These are phyloP conservation scores for Andrena trimmerana DNA, from an alignment of 2,888 invertebrate species.

Conservation along the genomic window DNA sequence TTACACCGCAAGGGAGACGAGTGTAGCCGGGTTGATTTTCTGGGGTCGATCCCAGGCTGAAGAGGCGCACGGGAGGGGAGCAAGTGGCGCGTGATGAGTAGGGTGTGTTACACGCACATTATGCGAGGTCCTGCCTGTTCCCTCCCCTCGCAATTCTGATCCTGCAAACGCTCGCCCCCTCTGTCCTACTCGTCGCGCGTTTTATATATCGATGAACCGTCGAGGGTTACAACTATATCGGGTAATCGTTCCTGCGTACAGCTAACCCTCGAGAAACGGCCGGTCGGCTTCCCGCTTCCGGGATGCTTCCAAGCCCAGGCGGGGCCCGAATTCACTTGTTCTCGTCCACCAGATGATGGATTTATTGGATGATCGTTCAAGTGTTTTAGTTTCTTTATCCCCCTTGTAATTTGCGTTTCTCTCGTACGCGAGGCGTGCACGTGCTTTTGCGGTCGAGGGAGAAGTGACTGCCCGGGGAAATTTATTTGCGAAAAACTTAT, in stretches of 20 bases:
- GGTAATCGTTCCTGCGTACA: conserved; percentile 76
- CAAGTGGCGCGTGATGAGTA: conserved; percentile 84
- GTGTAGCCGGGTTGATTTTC: conserved; percentile 69
- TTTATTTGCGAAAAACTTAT: too few relatives aligned
- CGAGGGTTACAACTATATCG: conserved; percentile 78
- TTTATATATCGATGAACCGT: conserved; percentile 69
- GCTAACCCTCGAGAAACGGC: conserved; percentile 51
- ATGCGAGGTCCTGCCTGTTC: conserved; percentile 74
- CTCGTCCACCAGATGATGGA: conserved; percentile 6
- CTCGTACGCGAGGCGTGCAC: not conserved
- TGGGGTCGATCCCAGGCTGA: conserved; percentile 68
- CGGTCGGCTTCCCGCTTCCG: conserved; percentile 64
- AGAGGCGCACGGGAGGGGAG: conserved; percentile 70
- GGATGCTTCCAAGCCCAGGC: conserved; percentile 5
- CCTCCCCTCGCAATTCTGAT: conserved; percentile 60
- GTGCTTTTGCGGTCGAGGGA: conserved; percentile 13
- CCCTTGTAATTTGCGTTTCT: too few relatives aligned
- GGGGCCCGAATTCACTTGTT: conserved; percentile 17
- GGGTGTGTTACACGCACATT: conserved; percentile 83
- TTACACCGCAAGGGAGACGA: conserved; percentile 61
- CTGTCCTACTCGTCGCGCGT: conserved; percentile 44
- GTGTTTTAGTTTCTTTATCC: not conserved
- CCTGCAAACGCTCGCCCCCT: conserved; percentile 62
- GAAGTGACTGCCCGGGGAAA: too few relatives aligned
- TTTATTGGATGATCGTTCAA: conserved; percentile 42